These are phyloP conservation scores for Drosophila nasuta DNA, from an alignment of 1,140 invertebrate genomes.

Conservation along the genomic window DNA sequence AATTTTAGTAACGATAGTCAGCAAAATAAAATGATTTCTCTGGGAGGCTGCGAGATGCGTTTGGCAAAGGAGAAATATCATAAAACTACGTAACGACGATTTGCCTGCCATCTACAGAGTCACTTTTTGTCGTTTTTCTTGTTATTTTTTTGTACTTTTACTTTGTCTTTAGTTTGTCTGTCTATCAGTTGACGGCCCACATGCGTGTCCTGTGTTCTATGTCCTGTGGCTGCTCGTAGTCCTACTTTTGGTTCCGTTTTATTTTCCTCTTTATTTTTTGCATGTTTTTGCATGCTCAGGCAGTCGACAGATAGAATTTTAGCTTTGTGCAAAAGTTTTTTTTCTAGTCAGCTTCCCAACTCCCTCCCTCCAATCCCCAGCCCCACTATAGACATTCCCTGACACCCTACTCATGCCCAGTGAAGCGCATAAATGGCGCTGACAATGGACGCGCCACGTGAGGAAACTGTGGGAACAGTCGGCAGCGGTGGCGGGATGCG, in stretches of 20 bases:
- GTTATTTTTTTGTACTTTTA: conserved; percentile 11
- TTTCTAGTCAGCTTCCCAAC: not conserved
- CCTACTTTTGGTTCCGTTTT: conserved; percentile 55
- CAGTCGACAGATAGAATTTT: conserved; percentile 73
- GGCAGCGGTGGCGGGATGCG: not conserved
- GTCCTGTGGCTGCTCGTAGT: conserved; percentile 42
- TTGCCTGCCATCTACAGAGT: conserved; percentile 57
- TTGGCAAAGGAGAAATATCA: conserved; percentile 66
- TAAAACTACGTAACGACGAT: conserved; percentile 78
- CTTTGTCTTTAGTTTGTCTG: conserved; percentile 20
- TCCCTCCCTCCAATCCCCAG: conserved; percentile 8
- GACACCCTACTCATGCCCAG: conserved; percentile 45
- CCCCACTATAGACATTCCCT: not conserved
- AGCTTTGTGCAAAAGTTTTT: conserved; percentile 76
- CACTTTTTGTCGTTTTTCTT: not conserved
- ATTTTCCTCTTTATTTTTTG: conserved; percentile 39
- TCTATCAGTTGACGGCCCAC: conserved; percentile 30
- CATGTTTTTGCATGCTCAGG: conserved; percentile 75
- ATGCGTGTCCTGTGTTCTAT: conserved; percentile 54
- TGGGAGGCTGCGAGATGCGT: conserved; percentile 30
- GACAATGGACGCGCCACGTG: conserved; percentile 59
- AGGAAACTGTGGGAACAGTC: conserved; percentile 5
- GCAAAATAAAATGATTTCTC: conserved; percentile 79
- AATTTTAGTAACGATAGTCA: conserved; percentile 79
- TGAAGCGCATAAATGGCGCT: conserved; percentile 77